A percentile compares a stretch with the other conserved stretches of the same genome.
phyloP scores from a whole-genome alignment of 1,140 invertebrate species.

The Drosophila chauvacae region DNA sequence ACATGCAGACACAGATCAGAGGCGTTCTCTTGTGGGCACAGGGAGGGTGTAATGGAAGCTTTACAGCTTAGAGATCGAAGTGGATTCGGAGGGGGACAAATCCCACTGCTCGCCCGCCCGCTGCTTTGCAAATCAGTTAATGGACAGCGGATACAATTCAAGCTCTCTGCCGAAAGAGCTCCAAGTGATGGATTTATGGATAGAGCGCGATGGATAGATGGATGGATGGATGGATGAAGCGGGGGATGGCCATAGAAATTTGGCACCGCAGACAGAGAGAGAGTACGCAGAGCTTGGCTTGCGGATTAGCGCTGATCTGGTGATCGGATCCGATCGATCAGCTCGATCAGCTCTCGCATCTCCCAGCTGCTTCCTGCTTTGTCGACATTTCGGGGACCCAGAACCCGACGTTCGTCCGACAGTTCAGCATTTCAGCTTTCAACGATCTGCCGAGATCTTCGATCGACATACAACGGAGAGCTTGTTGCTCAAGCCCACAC shows the following conservation, averaged over 20 bases:
- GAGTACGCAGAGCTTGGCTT: neutral
- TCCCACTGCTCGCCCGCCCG: conserved; percentile 25
- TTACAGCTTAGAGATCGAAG: conserved; percentile 1
- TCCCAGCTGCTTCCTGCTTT: conserved; percentile 54
- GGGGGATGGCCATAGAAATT: conserved; percentile 38
- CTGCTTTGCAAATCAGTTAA: conserved; percentile 61
- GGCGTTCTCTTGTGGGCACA: conserved; percentile 9
- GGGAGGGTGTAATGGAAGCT: neutral
- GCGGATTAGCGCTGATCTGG: conserved; percentile 12
- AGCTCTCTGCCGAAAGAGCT: conserved; percentile 4
- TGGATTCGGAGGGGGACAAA: neutral
- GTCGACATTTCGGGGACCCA: conserved; percentile 41
- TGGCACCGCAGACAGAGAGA: conserved; percentile 17
- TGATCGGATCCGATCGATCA: conserved; percentile 4
- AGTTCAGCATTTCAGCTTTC: conserved; percentile 29
- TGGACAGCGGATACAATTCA: conserved; percentile 57
- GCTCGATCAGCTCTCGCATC: conserved; percentile 31
- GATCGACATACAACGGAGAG: conserved; percentile 25
- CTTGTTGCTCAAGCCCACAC: conserved; percentile 68
- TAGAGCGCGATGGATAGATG: conserved; percentile 34
- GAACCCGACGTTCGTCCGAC: conserved; percentile 15
- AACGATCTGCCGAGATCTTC: conserved; percentile 16
- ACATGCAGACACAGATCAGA: conserved; percentile 48
- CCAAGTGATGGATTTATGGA: conserved; percentile 45
- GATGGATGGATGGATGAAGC: conserved; percentile 9